Evolutionary conservation across 2,797 vertebrate genomes (phyloP).

Genomic region (Sebastes miniatus): DNA sequence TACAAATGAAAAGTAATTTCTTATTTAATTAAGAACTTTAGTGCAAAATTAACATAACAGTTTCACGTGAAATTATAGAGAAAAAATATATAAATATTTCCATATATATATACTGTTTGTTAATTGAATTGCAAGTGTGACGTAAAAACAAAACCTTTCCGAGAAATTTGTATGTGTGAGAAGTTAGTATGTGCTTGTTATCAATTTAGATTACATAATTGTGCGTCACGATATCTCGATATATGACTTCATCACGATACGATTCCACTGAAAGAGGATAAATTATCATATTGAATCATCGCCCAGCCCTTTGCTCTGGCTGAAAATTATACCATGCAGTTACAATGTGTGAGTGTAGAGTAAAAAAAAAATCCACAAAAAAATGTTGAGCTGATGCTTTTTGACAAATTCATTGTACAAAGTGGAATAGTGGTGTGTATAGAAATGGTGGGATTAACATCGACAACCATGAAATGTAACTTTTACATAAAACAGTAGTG

Average conservation of each 20-base stretch:
- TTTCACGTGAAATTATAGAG: too few relatives aligned
- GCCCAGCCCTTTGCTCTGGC: neutral
- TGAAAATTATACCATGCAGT: neutral
- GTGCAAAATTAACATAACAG: too few relatives aligned
- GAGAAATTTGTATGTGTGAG: neutral
- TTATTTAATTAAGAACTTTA: too few relatives aligned
- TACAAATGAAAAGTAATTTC: too few relatives aligned
- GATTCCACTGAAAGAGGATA: neutral
- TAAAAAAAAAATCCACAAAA: neutral
- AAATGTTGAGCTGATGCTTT: neutral
- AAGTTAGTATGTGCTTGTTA: neutral
- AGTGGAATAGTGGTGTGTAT: neutral
- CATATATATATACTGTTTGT: too few relatives aligned
- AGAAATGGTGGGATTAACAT: neutral
- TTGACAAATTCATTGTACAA: neutral
- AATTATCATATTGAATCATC: neutral
- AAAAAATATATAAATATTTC: too few relatives aligned
- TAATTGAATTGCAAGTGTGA: too few relatives aligned
- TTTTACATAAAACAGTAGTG: neutral
- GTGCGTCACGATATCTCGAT: neutral
- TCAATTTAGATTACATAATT: neutral
- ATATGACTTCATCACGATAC: neutral
- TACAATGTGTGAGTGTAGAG: neutral
- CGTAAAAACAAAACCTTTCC: neutral
- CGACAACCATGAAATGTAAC: neutral